Conservation (phyloP, 2,888 invertebrate species). For the Aspidiotus rigidus region DNA sequence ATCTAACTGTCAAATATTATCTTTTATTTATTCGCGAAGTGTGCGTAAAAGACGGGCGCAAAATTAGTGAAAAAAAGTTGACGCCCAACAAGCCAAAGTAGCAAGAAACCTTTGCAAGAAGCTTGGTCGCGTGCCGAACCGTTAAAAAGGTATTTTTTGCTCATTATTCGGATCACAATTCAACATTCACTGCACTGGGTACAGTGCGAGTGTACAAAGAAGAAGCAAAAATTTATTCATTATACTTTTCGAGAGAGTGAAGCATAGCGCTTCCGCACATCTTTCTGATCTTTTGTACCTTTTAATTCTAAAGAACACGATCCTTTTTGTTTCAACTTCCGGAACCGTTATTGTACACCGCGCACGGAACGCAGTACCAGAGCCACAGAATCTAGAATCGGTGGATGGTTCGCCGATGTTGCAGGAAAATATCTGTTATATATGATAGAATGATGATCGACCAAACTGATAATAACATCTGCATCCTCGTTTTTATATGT, state of each 20-base stretch:
- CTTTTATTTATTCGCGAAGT: no score
- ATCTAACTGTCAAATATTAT: no score
- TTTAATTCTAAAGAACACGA: conserved; percentile 15
- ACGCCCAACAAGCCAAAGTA: conserved; percentile 1
- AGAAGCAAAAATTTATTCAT: conserved; percentile 6
- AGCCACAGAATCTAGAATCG: no score
- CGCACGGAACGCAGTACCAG: neutral
- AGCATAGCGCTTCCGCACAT: conserved; percentile 16
- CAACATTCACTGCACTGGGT: neutral
- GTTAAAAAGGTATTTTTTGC: conserved; percentile 12
- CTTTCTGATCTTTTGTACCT: conserved; percentile 15
- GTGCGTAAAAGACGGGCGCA: neutral
- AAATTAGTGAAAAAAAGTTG: neutral
- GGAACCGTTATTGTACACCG: conserved; percentile 17
- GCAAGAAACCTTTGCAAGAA: neutral
- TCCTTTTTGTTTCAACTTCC: conserved; percentile 18
- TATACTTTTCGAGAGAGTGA: conserved; percentile 9
- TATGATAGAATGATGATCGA: conserved; percentile 8
- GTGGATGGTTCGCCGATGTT: neutral
- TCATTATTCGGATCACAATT: neutral
- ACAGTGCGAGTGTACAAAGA: neutral
- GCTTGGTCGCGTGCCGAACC: conserved; percentile 16
- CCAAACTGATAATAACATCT: conserved; percentile 18
- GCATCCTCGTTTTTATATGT: conserved; percentile 15
- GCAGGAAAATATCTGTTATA: conserved; percentile 5